phyloP scores from a whole-genome alignment of 1,140 invertebrate species.

The Colletes gigas region DNA sequence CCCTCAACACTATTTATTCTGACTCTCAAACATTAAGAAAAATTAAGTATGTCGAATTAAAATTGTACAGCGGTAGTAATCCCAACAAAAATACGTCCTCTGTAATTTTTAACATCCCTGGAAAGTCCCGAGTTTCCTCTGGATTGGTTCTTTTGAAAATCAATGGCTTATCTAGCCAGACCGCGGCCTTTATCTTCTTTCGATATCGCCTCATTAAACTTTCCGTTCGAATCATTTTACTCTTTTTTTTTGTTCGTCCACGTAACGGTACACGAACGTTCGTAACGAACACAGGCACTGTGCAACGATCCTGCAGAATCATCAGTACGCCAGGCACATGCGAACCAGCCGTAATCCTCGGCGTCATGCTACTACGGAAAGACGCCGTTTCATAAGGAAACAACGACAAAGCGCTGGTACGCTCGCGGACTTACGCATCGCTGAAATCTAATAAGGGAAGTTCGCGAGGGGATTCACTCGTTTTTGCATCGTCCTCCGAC shows the following conservation, averaged over 20 bases:
- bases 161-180: constrained; percentile 46
- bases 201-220: constrained; percentile 41
- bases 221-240: constrained; percentile 18
- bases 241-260: not conserved
- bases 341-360: constrained; percentile 14
- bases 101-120: constrained; percentile 7
- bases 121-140: not conserved
- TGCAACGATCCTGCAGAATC: not conserved
- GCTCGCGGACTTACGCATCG: constrained; percentile 47
- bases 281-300: not conserved
- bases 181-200: constrained; percentile 37
- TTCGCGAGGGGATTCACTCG: constrained; percentile 4
- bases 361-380: constrained; percentile 14
- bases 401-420: constrained; percentile 65
- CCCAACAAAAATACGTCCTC: too few species aligned
- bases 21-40: too few species aligned
- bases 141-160: constrained; percentile 22
- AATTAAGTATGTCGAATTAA: not conserved
- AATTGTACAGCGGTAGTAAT: not conserved
- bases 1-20: too few species aligned
- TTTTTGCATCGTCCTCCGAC: not conserved
- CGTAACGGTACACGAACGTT: not conserved
- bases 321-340: constrained; percentile 18
- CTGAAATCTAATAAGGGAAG: constrained; percentile 26
- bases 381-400: constrained; percentile 54